Evolutionary conservation across 2,888 invertebrate genomes (phyloP).

Genomic region (Habrosyne pyritoides): DNA sequence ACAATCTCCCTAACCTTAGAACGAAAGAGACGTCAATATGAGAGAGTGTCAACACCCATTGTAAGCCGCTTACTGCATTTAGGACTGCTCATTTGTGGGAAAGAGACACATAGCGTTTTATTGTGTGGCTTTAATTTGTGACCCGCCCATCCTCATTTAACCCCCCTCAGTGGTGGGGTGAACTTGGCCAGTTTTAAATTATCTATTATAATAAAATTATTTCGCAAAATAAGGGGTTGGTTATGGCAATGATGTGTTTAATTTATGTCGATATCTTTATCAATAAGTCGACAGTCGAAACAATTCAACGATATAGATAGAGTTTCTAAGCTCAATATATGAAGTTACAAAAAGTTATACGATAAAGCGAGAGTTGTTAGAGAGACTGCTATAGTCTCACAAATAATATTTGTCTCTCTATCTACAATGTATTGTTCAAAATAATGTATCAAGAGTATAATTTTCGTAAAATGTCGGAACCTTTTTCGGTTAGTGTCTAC

Average conservation of each 20-base stretch:
- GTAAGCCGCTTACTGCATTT: slow-evolving; percentile 77
- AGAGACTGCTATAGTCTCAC: no score
- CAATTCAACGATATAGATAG: slow-evolving; percentile 7
- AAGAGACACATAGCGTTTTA: slow-evolving; percentile 67
- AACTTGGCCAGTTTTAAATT: slow-evolving; percentile 82
- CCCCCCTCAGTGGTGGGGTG: slow-evolving; percentile 72
- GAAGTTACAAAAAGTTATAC: background rate
- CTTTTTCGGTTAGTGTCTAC: no score
- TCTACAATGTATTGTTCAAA: no score
- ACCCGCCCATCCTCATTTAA: slow-evolving; percentile 76
- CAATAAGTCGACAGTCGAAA: slow-evolving; percentile 39
- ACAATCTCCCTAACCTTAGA: slow-evolving; percentile 48
- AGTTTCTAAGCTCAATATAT: background rate
- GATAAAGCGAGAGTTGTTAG: no score
- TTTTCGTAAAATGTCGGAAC: no score
- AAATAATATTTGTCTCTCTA: no score
- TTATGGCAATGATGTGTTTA: slow-evolving; percentile 80
- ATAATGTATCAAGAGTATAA: no score
- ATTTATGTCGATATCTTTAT: slow-evolving; percentile 71
- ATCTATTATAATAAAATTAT: slow-evolving; percentile 84
- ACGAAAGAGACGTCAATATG: slow-evolving; percentile 59
- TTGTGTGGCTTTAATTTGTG: slow-evolving; percentile 61
- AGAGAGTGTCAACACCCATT: slow-evolving; percentile 70
- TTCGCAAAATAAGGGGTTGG: slow-evolving; percentile 82
- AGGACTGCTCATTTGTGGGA: slow-evolving; percentile 79